Evolutionary conservation across 1,140 invertebrate species (phyloP).

Genomic region (Delia radicum): DNA sequence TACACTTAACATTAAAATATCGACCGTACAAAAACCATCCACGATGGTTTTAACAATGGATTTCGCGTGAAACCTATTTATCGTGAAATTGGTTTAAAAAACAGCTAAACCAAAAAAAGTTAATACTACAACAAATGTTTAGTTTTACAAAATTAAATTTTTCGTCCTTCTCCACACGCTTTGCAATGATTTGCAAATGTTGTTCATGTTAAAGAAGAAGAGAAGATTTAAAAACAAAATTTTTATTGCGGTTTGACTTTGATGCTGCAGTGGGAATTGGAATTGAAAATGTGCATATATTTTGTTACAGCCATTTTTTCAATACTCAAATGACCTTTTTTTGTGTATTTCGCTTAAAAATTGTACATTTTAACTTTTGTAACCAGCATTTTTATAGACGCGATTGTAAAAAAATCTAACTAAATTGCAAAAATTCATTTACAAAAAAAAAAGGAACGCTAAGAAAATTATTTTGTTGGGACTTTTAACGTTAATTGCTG

Average conservation of each 20-base stretch:
- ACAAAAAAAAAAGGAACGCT: neutral
- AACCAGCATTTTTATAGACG: neutral
- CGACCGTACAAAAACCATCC: neutral
- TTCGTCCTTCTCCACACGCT: neutral
- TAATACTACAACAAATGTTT: neutral
- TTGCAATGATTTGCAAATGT: neutral
- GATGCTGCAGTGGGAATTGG: neutral
- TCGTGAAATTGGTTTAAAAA: constrained; percentile 6
- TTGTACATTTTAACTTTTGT: neutral
- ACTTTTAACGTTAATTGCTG: constrained; percentile 15
- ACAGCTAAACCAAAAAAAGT: neutral
- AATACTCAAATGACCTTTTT: neutral
- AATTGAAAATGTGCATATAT: neutral
- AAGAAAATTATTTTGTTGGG: neutral
- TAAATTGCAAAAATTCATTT: constrained; percentile 3
- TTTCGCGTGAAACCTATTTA: constrained; percentile 9
- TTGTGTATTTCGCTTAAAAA: neutral
- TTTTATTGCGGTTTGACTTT: constrained; percentile 56
- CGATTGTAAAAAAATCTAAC: neutral
- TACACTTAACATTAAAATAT: no score
- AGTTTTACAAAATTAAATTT: neutral
- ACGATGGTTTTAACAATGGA: neutral
- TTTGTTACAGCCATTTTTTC: neutral
- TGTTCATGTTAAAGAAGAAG: neutral
- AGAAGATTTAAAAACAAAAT: constrained; percentile 29